Percentiles rank a stretch among this genome's conserved stretches.
These are phyloP conservation scores for Cariama cristata DNA, from an alignment of 2,113 vertebrate genomes.

Conservation along the genomic window DNA sequence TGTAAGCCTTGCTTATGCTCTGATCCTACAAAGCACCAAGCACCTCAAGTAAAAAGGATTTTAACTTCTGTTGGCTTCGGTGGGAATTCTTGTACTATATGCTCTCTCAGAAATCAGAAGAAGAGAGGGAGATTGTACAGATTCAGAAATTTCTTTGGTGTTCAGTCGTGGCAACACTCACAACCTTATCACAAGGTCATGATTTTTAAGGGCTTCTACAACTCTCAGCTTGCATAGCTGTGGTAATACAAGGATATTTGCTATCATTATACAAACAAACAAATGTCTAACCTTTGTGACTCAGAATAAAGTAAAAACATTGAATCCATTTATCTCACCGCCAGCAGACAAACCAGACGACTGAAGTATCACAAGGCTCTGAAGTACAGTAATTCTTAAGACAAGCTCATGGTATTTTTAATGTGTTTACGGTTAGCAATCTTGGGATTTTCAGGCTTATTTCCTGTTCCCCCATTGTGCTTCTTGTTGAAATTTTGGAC, in stretches of 20 bases:
- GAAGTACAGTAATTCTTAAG: neutral
- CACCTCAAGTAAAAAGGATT: neutral
- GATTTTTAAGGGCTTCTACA: slow-evolving; percentile 13
- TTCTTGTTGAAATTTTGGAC: neutral
- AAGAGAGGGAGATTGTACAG: neutral
- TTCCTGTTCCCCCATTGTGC: neutral
- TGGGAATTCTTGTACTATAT: neutral
- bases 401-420: neutral
- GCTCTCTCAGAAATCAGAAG: neutral
- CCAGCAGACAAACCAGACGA: neutral
- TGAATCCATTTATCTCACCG: neutral
- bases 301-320: slow-evolving; percentile 5
- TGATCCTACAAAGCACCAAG: neutral
- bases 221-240: neutral
- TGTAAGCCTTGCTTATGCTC: slow-evolving; percentile 18
- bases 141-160: slow-evolving; percentile 14
- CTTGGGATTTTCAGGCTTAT: neutral
- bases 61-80: neutral
- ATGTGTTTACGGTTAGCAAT: neutral
- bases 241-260: neutral
- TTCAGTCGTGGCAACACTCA: neutral
- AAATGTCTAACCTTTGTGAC: neutral
- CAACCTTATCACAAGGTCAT: neutral
- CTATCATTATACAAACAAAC: slow-evolving; percentile 27
- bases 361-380: neutral